Conservation (phyloP, 2,113 vertebrate genomes). For the Ceyx cyanopectus region DNA sequence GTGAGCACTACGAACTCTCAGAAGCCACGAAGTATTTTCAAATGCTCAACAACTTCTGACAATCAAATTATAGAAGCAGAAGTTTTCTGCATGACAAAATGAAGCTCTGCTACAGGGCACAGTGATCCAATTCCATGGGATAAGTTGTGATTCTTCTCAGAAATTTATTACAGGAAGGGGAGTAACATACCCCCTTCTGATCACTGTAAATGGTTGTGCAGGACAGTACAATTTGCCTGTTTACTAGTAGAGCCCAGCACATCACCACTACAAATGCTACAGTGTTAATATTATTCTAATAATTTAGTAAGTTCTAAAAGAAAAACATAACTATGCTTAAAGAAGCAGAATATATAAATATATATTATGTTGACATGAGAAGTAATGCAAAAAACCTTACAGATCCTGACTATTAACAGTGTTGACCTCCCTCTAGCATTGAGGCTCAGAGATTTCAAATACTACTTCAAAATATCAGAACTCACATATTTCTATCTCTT, state of each 20-base stretch:
- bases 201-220: not conserved
- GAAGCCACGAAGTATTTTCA: not conserved
- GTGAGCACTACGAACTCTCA: not conserved
- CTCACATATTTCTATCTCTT: not conserved
- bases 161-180: not conserved
- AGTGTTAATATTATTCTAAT: not conserved
- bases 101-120: not conserved
- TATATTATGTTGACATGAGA: not conserved
- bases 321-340: not conserved
- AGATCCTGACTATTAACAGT: not conserved
- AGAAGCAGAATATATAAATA: not conserved
- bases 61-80: not conserved
- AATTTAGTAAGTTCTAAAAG: not conserved
- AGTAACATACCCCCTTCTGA: not conserved
- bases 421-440: not conserved
- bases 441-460: not conserved
- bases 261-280: not conserved
- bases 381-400: not conserved
- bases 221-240: not conserved
- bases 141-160: not conserved
- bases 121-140: not conserved
- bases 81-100: not conserved
- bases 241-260: not conserved
- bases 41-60: constrained; percentile 11
- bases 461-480: not conserved